A percentile compares a stretch with the other conserved stretches of the same genome.
Conservation (phyloP, 1,140 invertebrate species). For the Drosophila ananassae region DNA sequence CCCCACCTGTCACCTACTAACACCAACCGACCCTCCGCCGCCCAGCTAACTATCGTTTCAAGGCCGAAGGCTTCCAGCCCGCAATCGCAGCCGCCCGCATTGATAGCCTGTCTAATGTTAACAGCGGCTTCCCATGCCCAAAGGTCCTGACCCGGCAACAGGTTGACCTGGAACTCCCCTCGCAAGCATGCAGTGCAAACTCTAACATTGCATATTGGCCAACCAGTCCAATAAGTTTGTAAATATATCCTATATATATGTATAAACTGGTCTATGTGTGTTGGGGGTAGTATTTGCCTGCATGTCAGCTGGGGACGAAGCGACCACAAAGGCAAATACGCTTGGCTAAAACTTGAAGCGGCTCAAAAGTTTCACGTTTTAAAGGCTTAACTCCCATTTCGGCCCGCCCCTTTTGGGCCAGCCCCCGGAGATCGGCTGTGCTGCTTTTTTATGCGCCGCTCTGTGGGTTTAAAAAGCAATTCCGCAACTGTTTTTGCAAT, state of each 20-base stretch:
- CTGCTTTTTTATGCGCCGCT: conserved; percentile 72
- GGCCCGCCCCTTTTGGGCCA: conserved; percentile 28
- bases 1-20: background rate
- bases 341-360: conserved; percentile 70
- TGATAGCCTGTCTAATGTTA: conserved; percentile 51
- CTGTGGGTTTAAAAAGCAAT: conserved; percentile 81
- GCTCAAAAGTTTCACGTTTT: conserved; percentile 80
- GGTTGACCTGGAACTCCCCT: conserved; percentile 46
- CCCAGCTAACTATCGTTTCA: conserved; percentile 33
- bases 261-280: background rate
- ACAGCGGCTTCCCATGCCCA: conserved; percentile 28
- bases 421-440: conserved; percentile 60
- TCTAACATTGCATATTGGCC: conserved; percentile 48
- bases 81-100: conserved; percentile 37
- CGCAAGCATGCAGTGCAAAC: conserved; percentile 56
- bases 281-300: conserved; percentile 5
- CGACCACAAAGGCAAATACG: conserved; percentile 71
- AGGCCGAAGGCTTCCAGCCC: conserved; percentile 52
- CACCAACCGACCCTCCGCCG: conserved; percentile 2
- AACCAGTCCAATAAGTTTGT: conserved; percentile 20
- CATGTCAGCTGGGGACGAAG: conserved; percentile 38
- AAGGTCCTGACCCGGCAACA: conserved; percentile 59
- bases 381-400: conserved; percentile 67
- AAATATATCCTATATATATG: conserved; percentile 21
- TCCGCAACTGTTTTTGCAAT: conserved; percentile 78